Conservation (phyloP, 2,888 invertebrate genomes). For the Netelia inedita region DNA sequence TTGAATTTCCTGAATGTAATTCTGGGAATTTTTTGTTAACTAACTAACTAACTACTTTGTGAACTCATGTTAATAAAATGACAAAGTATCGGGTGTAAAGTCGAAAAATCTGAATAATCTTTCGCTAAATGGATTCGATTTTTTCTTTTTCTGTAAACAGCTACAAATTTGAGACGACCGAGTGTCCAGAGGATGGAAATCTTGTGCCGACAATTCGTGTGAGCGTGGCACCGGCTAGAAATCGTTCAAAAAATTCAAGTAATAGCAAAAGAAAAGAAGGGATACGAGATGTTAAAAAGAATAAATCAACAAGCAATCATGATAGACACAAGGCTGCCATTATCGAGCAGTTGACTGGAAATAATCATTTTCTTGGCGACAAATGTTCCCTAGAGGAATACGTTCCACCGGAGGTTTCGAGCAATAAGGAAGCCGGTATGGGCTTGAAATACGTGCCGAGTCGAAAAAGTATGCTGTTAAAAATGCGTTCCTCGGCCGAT, state of each 20-base stretch:
- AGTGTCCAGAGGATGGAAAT: conserved; percentile 67
- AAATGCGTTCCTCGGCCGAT: conserved; percentile 67
- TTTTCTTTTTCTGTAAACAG: conserved; percentile 59
- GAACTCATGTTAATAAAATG: too few species aligned
- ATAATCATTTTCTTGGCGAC: conserved; percentile 47
- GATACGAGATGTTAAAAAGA: conserved; percentile 13
- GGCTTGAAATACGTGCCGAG: conserved; percentile 78
- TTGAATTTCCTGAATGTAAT: too few species aligned
- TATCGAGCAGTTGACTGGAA: conserved; percentile 50
- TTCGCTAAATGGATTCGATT: neutral
- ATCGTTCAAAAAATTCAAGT: conserved; percentile 52
- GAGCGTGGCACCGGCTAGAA: conserved; percentile 74
- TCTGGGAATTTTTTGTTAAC: too few species aligned
- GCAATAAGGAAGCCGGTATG: conserved; percentile 61
- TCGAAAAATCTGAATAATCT: neutral
- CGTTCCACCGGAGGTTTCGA: conserved; percentile 74
- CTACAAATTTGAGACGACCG: conserved; percentile 76
- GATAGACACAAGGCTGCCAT: conserved; percentile 28
- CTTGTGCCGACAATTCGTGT: conserved; percentile 78
- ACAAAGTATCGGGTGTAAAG: neutral
- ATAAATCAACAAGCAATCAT: neutral
- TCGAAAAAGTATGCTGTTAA: conserved; percentile 75
- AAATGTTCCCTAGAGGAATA: conserved; percentile 76
- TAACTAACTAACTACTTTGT: too few species aligned
- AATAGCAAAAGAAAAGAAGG: conserved; percentile 25